Evolutionary conservation across 2,888 invertebrate species (phyloP).

Genomic region (Tetranychus piercei): DNA sequence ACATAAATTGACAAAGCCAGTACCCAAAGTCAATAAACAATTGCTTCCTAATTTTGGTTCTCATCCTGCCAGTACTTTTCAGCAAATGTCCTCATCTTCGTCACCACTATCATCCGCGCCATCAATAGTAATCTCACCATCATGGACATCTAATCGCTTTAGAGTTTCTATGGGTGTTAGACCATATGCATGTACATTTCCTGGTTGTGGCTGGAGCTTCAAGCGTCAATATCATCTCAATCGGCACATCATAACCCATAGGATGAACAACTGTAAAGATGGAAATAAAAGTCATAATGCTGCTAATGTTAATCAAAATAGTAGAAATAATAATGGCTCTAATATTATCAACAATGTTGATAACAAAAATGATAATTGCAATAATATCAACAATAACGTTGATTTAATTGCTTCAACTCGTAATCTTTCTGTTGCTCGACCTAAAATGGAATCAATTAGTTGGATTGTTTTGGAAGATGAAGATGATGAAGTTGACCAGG

Average conservation of each 20-base stretch:
- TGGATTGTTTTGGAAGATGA: slow-evolving; percentile 1
- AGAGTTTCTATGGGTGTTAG: not conserved
- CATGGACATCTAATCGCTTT: no score
- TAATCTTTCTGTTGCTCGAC: not conserved
- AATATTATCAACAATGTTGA: not conserved
- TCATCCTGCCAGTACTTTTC: not conserved
- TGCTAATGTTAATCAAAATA: not conserved
- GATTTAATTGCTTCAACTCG: not conserved
- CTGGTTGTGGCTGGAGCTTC: slow-evolving; percentile 12
- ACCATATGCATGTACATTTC: slow-evolving; percentile 14
- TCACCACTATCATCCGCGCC: not conserved
- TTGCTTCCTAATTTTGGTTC: not conserved
- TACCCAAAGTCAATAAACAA: not conserved
- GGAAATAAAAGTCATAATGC: not conserved
- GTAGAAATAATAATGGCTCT: not conserved
- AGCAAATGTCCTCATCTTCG: not conserved
- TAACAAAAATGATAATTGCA: not conserved
- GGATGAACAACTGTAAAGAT: not conserved
- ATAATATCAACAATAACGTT: not conserved
- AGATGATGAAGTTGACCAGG: not conserved
- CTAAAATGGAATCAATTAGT: not conserved
- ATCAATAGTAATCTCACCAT: not conserved
- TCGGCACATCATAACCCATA: slow-evolving; percentile 14
- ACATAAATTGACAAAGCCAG: slow-evolving; percentile 11
- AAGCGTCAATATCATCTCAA: slow-evolving; percentile 15